These are phyloP conservation scores for Sorex araneus DNA, from an alignment of 2,113 vertebrate genomes.

Conservation along the genomic window DNA sequence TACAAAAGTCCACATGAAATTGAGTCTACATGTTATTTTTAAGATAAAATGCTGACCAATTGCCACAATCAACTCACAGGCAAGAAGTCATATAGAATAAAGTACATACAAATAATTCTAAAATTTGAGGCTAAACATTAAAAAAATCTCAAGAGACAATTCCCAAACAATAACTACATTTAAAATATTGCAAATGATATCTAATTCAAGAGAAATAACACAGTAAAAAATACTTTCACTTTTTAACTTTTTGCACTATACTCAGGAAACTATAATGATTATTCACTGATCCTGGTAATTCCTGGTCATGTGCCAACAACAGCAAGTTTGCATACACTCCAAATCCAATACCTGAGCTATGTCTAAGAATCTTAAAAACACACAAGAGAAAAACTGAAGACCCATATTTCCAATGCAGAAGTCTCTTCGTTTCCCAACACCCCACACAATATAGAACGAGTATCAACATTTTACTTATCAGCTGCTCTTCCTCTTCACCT, in stretches of 20 bases:
- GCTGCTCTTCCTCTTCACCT: neutral
- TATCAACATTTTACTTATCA: slow-evolving; percentile 23
- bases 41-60: neutral
- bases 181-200: neutral
- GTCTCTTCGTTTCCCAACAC: neutral
- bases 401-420: neutral
- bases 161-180: slow-evolving; percentile 26
- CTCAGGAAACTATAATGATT: neutral
- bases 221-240: slow-evolving; percentile 3
- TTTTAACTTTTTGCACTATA: slow-evolving; percentile 21
- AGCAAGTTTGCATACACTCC: neutral
- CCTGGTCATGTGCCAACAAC: neutral
- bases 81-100: neutral
- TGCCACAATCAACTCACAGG: slow-evolving; percentile 40
- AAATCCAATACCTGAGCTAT: slow-evolving; percentile 8
- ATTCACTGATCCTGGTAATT: slow-evolving; percentile 10
- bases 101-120: neutral
- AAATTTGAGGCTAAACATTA: slow-evolving; percentile 40
- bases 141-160: slow-evolving; percentile 52
- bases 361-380: slow-evolving; percentile 28
- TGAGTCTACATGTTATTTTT: slow-evolving; percentile 4
- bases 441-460: neutral
- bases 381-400: neutral
- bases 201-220: neutral
- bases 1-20: slow-evolving; percentile 82